Conservation (phyloP, 2,888 invertebrate species). For the Sipunculus nudus region DNA sequence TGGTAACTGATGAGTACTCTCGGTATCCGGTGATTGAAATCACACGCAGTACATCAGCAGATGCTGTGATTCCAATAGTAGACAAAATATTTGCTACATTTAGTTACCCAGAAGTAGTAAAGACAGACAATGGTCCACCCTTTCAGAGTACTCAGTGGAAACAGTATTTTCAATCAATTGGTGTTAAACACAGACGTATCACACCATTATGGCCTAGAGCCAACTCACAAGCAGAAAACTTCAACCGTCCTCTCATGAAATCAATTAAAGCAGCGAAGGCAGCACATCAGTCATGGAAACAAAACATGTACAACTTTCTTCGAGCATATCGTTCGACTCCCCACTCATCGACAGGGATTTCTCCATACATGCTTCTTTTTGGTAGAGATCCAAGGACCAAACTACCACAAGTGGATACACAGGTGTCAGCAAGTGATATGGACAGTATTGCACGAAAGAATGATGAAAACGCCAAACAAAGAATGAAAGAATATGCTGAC, state of each 20-base stretch:
- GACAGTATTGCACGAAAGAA: too few relatives aligned
- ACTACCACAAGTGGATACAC: too few relatives aligned
- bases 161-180: slow-evolving; percentile 29
- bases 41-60: slow-evolving; percentile 14
- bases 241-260: slow-evolving; percentile 34
- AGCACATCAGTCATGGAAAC: slow-evolving; percentile 1
- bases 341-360: slow-evolving; percentile 9
- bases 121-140: slow-evolving; percentile 38
- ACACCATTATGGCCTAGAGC: slow-evolving; percentile 37
- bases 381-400: not conserved
- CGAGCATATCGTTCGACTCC: slow-evolving; percentile 13
- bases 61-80: slow-evolving; percentile 20
- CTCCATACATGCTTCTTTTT: not conserved
- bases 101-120: slow-evolving; percentile 32
- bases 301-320: slow-evolving; percentile 13
- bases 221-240: slow-evolving; percentile 37
- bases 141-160: slow-evolving; percentile 25
- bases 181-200: slow-evolving; percentile 31
- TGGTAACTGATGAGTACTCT: not conserved
- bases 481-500: too few relatives aligned
- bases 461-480: too few relatives aligned
- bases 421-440: too few relatives aligned
- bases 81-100: slow-evolving; percentile 29
- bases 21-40: slow-evolving; percentile 38
- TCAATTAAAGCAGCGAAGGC: not conserved